phyloP scores from a whole-genome alignment of 2,888 invertebrate genomes.

The Drosophila rellima region DNA sequence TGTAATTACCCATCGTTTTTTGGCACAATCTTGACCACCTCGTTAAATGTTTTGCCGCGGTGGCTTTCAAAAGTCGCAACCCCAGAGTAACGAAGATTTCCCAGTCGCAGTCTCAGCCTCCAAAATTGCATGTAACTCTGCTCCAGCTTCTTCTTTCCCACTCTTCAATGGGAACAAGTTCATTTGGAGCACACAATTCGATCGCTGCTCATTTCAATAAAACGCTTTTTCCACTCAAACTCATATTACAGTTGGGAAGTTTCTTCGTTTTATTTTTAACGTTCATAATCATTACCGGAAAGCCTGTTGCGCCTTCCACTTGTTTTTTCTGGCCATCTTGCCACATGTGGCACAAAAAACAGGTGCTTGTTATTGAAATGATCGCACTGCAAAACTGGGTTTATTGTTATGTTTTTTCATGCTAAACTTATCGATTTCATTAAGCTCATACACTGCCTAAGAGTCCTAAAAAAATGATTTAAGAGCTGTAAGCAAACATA shows the following conservation, averaged over 20 bases:
- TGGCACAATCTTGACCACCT: slow-evolving; percentile 78
- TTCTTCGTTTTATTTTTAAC: slow-evolving; percentile 33
- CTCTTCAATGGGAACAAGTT: slow-evolving; percentile 66
- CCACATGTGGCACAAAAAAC: slow-evolving; percentile 27
- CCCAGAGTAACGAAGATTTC: slow-evolving; percentile 8
- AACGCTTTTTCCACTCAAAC: slow-evolving; percentile 44
- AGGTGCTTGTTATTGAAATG: slow-evolving; percentile 69
- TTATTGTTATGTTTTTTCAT: slow-evolving; percentile 72
- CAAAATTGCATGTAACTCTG: slow-evolving; percentile 51
- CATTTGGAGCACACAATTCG: slow-evolving; percentile 72
- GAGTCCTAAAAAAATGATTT: background rate
- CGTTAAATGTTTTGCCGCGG: slow-evolving; percentile 69
- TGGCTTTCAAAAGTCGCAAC: slow-evolving; percentile 51
- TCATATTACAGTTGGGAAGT: slow-evolving; percentile 38
- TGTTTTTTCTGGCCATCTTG: slow-evolving; percentile 1
- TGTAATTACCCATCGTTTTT: slow-evolving; percentile 76
- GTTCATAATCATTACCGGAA: slow-evolving; percentile 73
- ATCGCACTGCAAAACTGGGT: slow-evolving; percentile 56
- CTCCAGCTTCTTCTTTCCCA: background rate
- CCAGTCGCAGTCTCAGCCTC: slow-evolving; percentile 7
- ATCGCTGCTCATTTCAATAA: slow-evolving; percentile 75
- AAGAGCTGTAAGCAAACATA: background rate
- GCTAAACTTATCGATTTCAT: slow-evolving; percentile 46
- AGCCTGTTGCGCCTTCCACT: slow-evolving; percentile 53
- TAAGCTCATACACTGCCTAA: slow-evolving; percentile 12